A percentile compares a stretch with the other conserved stretches of the same genome.
phyloP scores from a whole-genome alignment of 2,888 invertebrate genomes.

The Morpho deidamia region DNA sequence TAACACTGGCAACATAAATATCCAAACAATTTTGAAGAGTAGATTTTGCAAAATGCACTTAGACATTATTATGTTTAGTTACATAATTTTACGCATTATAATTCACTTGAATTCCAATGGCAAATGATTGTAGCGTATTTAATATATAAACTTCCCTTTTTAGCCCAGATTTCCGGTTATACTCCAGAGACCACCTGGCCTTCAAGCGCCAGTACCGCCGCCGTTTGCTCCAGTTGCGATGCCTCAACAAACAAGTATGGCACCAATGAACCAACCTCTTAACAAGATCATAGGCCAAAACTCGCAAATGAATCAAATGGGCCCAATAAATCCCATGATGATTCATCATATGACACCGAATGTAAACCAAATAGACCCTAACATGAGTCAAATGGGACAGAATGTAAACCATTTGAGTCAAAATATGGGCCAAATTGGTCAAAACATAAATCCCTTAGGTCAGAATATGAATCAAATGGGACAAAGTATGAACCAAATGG shows the following conservation, averaged over 20 bases:
- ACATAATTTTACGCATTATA: no score
- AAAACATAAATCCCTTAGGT: conserved; percentile 30
- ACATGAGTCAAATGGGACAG: conserved; percentile 22
- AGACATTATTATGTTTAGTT: no score
- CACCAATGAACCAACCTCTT: conserved; percentile 48
- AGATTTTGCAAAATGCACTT: no score
- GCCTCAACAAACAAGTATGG: conserved; percentile 45
- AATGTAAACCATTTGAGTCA: conserved; percentile 31
- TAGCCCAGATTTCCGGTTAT: conserved; percentile 71
- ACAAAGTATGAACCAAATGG: conserved; percentile 38
- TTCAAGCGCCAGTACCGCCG: conserved; percentile 61
- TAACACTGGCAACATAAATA: no score
- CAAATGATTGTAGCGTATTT: neutral
- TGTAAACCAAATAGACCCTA: conserved; percentile 32
- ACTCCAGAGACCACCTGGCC: conserved; percentile 62
- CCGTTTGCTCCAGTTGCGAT: conserved; percentile 63
- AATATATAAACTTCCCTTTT: conserved; percentile 19
- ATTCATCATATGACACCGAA: conserved; percentile 27
- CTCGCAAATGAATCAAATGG: conserved; percentile 29
- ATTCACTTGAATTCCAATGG: no score
- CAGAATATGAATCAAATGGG: conserved; percentile 38
- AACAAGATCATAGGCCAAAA: conserved; percentile 46
- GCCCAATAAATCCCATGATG: conserved; percentile 27
- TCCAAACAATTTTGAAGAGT: no score
- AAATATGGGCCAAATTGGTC: conserved; percentile 36